Conservation (phyloP, 2,888 invertebrate species). For the Drosophila hamatofila region DNA sequence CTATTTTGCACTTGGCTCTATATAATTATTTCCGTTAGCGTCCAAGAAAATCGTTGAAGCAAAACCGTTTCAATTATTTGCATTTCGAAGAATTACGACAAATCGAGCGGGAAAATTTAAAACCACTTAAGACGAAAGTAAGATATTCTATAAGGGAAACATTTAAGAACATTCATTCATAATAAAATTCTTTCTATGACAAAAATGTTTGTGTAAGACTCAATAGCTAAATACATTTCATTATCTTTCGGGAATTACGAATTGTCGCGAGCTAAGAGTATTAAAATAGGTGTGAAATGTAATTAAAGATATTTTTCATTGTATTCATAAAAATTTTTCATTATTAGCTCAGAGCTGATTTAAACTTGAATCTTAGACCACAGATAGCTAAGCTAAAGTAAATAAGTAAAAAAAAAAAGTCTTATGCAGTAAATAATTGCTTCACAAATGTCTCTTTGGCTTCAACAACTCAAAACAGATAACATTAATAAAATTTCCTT, state of each 20-base stretch:
- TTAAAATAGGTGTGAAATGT: background rate
- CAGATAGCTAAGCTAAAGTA: background rate
- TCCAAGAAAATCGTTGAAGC: constrained; percentile 13
- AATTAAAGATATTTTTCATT: background rate
- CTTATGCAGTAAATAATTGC: too few species aligned
- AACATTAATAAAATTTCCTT: background rate
- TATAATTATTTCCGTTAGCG: constrained; percentile 47
- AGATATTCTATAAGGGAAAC: background rate
- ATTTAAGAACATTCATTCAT: background rate
- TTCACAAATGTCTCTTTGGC: too few species aligned
- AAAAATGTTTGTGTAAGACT: background rate
- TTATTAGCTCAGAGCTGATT: background rate
- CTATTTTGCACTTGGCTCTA: constrained; percentile 36
- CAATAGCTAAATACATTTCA: too few species aligned
- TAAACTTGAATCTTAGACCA: background rate
- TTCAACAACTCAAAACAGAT: too few species aligned
- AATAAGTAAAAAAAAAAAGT: too few species aligned
- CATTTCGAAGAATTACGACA: constrained; percentile 11
- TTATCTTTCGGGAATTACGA: background rate
- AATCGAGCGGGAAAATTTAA: background rate
- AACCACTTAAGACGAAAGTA: background rate
- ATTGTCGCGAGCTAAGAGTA: background rate
- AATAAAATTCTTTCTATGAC: background rate
- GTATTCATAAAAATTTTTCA: too few species aligned
- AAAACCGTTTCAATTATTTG: constrained; percentile 38